Base-by-base conservation (phyloP, 2,797 vertebrate species). In the Lateolabrax maculatus region DNA sequence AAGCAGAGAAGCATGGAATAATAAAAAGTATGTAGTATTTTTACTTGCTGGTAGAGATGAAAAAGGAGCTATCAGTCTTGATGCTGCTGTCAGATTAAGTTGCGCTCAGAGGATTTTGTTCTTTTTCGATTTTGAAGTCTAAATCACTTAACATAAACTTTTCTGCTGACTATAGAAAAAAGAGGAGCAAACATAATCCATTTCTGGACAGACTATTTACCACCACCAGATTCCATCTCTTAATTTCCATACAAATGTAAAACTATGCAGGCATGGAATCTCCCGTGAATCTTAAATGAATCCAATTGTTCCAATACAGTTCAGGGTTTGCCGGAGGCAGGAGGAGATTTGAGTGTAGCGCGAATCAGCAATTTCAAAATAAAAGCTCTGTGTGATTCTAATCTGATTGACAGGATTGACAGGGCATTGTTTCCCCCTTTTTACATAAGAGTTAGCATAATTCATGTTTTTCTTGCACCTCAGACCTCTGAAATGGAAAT, bases 181-280 rank as follows among this genome's bases (percentile, higher is more conserved):
- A 87, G 39, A 73, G 62, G 36, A 85, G 77, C 76, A 83, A 86
- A 88, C 89, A 83, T 87, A 90, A 87, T 94, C 76, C 79, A 89
- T 89, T 93, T 89, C 74, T 71, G 70, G 84, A 84, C 83, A 85
- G 85, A 91, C 93, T 94, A 92, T 95, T 94, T 95, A 94, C 93
- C 77, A 74, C 84, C 75, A 83, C 75, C 75, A 93, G 94, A 96
- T 95, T 93, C 84, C 84, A 95, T 95, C 94, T 93, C 81, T 91
- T 96, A 93, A 95, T 96, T 96, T 95, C 91, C 93, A 96, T 95
- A 93, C 91, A 96, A 94, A 95, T 95, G 92, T 93, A 93, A 90
- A 92, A 93, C 91, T 84, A 89, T 88, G 90, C 90, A 90, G 86
- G 81, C 87, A 89, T 85, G 88, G 93, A 94, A 95, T 95, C 93